Percentiles rank a stretch among this genome's conserved stretches.
These are phyloP conservation scores for Epizoanthus stellaris DNA, from an alignment of 92 coral and sea anemone species.

Conservation along the genomic window DNA sequence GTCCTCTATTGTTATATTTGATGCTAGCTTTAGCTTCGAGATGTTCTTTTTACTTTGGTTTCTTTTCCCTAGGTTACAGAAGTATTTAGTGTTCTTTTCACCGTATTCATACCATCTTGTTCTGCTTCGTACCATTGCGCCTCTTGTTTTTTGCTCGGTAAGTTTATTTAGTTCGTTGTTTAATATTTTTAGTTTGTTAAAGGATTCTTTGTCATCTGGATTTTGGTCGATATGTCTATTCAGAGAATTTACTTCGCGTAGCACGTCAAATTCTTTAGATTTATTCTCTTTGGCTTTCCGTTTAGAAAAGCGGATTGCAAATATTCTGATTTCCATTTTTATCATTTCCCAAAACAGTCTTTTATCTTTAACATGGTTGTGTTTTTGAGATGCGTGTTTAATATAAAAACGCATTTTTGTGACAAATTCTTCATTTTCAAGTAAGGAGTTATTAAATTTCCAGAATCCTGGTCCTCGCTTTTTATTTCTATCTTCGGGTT, in stretches of 20 bases:
- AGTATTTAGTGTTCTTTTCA: conserved; percentile 46
- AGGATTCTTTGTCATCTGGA: conserved; percentile 1
- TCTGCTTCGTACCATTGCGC: conserved; percentile 44
- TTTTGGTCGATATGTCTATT: conserved; percentile 5
- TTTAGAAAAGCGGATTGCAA: conserved; percentile 40
- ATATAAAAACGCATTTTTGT: conserved; percentile 20
- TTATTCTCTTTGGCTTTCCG: conserved; percentile 32
- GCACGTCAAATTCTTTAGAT: conserved; percentile 9
- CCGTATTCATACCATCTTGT: conserved; percentile 38
- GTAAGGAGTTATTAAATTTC: conserved; percentile 52
- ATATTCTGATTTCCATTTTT: conserved; percentile 47
- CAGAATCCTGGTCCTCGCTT: conserved; percentile 53
- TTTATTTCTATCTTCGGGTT: neutral
- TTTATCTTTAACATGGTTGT: conserved; percentile 11
- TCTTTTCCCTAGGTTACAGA: conserved; percentile 43
- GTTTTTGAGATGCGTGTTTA: conserved; percentile 27
- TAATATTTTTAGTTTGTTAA: conserved; percentile 4
- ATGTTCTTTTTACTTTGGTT: conserved; percentile 44
- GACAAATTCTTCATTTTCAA: conserved; percentile 38
- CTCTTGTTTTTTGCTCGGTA: conserved; percentile 40
- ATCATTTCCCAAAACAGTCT: conserved; percentile 37
- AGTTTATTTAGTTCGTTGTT: conserved; percentile 44
- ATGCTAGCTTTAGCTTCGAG: conserved; percentile 20
- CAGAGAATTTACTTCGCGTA: conserved; percentile 23
- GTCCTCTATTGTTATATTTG: conserved; percentile 20